These are phyloP conservation scores for Hetaerina titia DNA, from an alignment of 2,888 invertebrate genomes.

Conservation along the genomic window DNA sequence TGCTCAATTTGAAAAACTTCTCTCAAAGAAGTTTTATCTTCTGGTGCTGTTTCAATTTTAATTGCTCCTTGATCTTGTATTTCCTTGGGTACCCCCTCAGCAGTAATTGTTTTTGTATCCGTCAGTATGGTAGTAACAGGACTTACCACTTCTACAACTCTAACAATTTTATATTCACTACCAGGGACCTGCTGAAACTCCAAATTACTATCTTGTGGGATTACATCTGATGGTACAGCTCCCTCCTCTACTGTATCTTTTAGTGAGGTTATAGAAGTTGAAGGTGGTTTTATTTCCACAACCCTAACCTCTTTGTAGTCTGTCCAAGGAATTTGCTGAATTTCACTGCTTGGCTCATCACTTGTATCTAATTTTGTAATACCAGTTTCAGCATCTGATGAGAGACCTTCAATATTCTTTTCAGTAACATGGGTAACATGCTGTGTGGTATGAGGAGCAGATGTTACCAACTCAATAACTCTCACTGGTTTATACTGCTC, in stretches of 20 bases:
- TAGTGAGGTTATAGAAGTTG: background rate
- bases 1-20: background rate
- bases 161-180: conserved; percentile 2
- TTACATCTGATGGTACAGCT: background rate
- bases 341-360: background rate
- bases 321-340: background rate
- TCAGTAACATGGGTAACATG: background rate
- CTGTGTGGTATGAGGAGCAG: background rate
- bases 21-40: background rate
- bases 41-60: too few species aligned
- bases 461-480: background rate
- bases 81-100: background rate
- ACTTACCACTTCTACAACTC: conserved; percentile 23
- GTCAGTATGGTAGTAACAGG: background rate
- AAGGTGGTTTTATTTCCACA: background rate
- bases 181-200: conserved; percentile 8
- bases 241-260: conserved; percentile 15
- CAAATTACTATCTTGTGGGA: background rate
- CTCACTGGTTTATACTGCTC: background rate
- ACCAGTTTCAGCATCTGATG: background rate
- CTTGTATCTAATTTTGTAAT: background rate
- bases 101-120: background rate
- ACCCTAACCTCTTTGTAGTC: background rate
- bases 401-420: background rate
- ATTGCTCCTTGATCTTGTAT: background rate